phyloP scores from a whole-genome alignment of 2,888 invertebrate species.

The Artemia sinica region DNA sequence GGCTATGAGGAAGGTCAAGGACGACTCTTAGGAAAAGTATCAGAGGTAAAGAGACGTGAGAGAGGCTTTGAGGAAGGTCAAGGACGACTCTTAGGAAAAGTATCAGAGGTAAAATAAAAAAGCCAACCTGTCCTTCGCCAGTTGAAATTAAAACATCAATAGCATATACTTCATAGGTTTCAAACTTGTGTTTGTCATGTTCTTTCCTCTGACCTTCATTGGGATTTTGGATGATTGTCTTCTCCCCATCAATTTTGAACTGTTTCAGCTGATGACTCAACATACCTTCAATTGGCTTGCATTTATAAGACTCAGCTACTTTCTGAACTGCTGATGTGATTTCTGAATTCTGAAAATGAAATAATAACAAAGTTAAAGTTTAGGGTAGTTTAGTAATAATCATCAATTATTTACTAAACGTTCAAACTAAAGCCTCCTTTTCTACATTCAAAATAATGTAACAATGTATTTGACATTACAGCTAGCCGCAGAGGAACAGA shows the following conservation, averaged over 20 bases:
- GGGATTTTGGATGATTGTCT: constrained; percentile 91
- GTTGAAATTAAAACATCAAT: constrained; percentile 94
- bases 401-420: neutral
- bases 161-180: constrained; percentile 91
- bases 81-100: too few relatives aligned
- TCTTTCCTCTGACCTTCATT: constrained; percentile 90
- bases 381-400: constrained; percentile 6
- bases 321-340: constrained; percentile 84
- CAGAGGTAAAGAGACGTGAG: too few relatives aligned
- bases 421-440: too few relatives aligned
- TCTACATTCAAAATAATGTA: too few relatives aligned
- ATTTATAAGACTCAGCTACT: constrained; percentile 76
- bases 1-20: too few relatives aligned
- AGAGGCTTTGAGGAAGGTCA: too few relatives aligned
- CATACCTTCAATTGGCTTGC: constrained; percentile 95
- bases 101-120: neutral
- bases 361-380: constrained; percentile 21
- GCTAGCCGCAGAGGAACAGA: too few relatives aligned
- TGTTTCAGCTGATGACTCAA: constrained; percentile 87
- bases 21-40: too few relatives aligned
- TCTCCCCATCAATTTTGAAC: constrained; percentile 92
- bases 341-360: constrained; percentile 51
- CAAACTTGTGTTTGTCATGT: constrained; percentile 87
- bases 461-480: too few relatives aligned
- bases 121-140: constrained; percentile 71